These are phyloP conservation scores for Paedocypris sp. DNA, from an alignment of 2,113 vertebrate species.

Conservation along the genomic window DNA sequence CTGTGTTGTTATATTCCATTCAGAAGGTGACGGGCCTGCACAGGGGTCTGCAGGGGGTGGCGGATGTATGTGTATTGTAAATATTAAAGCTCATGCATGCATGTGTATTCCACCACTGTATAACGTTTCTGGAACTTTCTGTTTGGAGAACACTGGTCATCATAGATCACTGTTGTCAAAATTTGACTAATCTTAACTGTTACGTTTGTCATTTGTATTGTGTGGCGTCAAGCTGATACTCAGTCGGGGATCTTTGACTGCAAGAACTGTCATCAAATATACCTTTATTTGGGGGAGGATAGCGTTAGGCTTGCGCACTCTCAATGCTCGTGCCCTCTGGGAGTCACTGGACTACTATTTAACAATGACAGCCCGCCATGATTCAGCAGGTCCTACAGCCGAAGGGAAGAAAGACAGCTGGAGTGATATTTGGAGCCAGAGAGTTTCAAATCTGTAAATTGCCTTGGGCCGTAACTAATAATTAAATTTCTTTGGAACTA, in stretches of 20 bases:
- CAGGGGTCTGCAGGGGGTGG: conserved; percentile 1
- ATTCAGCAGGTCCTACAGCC: conserved; percentile 12
- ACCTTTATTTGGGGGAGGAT: background rate
- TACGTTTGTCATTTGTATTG: background rate
- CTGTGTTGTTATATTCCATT: conserved; percentile 29
- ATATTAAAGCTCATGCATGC: background rate
- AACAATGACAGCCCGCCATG: conserved; percentile 9
- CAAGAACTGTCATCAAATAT: background rate
- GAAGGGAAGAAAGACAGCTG: conserved; percentile 6
- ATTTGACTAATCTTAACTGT: background rate
- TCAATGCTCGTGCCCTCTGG: conserved; percentile 7
- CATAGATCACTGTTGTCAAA: background rate
- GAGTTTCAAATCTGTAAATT: background rate
- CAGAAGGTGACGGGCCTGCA: conserved; percentile 13
- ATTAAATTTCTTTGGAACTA: background rate
- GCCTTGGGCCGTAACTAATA: background rate
- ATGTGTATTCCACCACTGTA: background rate
- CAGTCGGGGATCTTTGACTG: no score
- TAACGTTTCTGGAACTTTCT: background rate
- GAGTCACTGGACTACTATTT: conserved; percentile 21
- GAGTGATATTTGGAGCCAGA: conserved; percentile 21
- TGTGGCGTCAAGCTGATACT: no score
- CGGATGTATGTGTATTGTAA: background rate
- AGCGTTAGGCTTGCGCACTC: conserved; percentile 9
- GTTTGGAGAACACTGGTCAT: background rate